Conservation (phyloP, 2,797 vertebrate genomes). For the Taenioides sp. region DNA sequence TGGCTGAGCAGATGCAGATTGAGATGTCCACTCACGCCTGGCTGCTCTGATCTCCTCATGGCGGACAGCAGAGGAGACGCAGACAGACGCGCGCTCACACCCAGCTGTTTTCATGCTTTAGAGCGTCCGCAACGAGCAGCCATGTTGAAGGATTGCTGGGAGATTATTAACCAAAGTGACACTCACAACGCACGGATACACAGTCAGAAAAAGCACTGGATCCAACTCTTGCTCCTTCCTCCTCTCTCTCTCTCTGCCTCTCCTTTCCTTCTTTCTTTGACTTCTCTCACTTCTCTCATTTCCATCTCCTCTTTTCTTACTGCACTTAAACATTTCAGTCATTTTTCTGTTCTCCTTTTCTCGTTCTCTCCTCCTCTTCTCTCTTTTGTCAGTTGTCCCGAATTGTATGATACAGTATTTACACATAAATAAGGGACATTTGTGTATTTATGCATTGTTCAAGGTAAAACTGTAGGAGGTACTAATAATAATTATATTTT, state of each 20-base stretch:
- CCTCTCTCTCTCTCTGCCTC: slow-evolving; percentile 26
- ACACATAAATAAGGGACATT: neutral
- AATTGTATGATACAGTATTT: neutral
- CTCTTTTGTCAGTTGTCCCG: slow-evolving; percentile 16
- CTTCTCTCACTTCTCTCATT: slow-evolving; percentile 2
- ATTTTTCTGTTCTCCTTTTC: no score
- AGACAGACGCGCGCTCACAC: slow-evolving; percentile 81
- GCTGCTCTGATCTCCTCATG: slow-evolving; percentile 84
- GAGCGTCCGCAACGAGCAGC: slow-evolving; percentile 76
- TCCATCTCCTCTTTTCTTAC: slow-evolving; percentile 9
- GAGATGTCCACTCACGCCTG: slow-evolving; percentile 83
- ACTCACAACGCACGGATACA: slow-evolving; percentile 69
- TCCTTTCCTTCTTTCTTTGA: neutral
- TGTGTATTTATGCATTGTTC: neutral
- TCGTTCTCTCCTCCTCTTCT: no score
- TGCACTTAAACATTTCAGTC: no score
- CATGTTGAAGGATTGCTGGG: slow-evolving; percentile 78
- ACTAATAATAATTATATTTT: no score
- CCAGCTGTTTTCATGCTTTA: slow-evolving; percentile 85
- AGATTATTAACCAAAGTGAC: slow-evolving; percentile 85
- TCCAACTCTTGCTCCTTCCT: slow-evolving; percentile 1
- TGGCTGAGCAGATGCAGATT: slow-evolving; percentile 76
- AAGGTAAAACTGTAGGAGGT: no score
- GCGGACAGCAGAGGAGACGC: slow-evolving; percentile 81
- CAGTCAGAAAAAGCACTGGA: slow-evolving; percentile 64